Base-by-base conservation (phyloP, 2,888 invertebrate species). In the Trachelus stipa region DNA sequence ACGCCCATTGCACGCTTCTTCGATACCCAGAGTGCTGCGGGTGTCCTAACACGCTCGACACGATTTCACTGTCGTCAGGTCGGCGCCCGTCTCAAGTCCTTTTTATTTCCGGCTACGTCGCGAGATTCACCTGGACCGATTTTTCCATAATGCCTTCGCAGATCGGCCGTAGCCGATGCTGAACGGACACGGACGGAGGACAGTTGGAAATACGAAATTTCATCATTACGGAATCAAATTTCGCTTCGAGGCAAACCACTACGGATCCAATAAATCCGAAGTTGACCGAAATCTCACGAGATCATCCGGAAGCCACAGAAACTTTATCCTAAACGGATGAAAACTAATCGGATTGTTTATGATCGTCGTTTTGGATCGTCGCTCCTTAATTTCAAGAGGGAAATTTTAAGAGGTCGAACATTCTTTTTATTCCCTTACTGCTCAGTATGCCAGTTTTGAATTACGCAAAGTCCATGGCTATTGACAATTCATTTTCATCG, bases 1-100 rank as follows among this genome's bases (percentile, higher is more conserved):
- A 79, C 79, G 81, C 82, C 81, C 79, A 79, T 79, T 76, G 77
- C 82, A 80, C 76, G 82, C 82, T 81, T 79, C 15, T 56, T 80
- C 79, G 69, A 68, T 78, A 37, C 75, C 76, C 56, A 56, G 56
- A 56, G 71, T 71, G 71, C 71, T 33, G 71, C 71, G 71, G 71
- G 71, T 33, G 31, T 71, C 12, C 71, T 71, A 30, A 23, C 71
- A 15, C 31, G 71, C 15, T 33, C 31, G 71, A 33, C 71, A 71
- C 71, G 71, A 15, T 33, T 71, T 71, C 71, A 71, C 31, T 33
- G 71, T 71, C 71, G 31, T 71, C 71, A 71, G 71, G 71, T 71
- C 71, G 71, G 71, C 71, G 33, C 31, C 71, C 71, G 71, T 71
- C 71, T 31, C 31, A 33, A 71, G 71, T 71, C 15, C 71, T 31